These are phyloP conservation scores for Heliconius hewitsoni DNA, from an alignment of 1,140 invertebrate genomes.

Conservation along the genomic window DNA sequence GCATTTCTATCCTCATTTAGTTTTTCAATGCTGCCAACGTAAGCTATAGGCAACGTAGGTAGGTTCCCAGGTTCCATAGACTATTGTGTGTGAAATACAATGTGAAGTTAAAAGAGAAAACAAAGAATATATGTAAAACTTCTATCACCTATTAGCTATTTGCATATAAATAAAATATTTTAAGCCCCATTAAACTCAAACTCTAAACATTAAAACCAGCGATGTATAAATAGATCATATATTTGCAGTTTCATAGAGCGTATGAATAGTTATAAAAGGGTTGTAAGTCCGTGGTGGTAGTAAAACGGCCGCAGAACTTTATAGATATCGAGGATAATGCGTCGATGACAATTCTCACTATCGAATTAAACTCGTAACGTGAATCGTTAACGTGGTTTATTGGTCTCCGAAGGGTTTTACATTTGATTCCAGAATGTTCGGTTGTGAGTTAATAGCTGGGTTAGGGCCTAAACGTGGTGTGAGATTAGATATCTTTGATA, in stretches of 20 bases:
- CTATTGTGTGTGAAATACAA: no score
- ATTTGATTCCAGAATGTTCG: constrained; percentile 6
- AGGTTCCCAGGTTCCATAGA: no score
- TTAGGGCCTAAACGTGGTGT: not conserved
- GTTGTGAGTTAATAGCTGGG: not conserved
- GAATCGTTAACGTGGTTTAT: not conserved
- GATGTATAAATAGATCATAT: not conserved
- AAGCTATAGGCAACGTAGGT: no score
- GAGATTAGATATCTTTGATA: not conserved
- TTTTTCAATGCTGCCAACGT: no score
- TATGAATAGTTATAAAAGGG: not conserved
- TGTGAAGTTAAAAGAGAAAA: not conserved
- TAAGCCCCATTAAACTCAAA: not conserved
- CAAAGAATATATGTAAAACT: not conserved
- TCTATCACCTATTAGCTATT: no score
- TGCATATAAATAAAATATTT: not conserved
- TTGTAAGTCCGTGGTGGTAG: not conserved
- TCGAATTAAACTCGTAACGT: not conserved
- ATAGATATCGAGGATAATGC: not conserved
- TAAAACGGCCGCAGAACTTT: not conserved
- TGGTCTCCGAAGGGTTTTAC: not conserved
- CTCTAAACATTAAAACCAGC: not conserved
- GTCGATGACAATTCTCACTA: constrained; percentile 1
- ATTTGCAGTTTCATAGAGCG: not conserved
- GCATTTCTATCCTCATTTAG: no score